Conservation (phyloP, 2,797 vertebrate genomes). For the Scolopax bukidnonensis region DNA sequence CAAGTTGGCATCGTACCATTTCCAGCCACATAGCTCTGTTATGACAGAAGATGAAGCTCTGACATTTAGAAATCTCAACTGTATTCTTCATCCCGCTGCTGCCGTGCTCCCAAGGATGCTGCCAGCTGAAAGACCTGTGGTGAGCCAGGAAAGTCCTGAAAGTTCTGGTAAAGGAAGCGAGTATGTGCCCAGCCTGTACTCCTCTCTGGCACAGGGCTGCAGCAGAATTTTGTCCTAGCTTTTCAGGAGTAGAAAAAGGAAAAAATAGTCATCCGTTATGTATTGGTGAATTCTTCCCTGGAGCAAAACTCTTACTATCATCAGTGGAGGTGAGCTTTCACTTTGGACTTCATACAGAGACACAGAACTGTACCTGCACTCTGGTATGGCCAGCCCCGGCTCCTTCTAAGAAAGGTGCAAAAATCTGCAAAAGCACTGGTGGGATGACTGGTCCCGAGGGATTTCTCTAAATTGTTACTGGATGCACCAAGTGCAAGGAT, state of each 20-base stretch:
- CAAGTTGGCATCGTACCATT: accelerated
- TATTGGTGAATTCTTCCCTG: neutral
- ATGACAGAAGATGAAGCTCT: neutral
- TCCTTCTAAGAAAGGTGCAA: neutral
- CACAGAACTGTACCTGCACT: neutral
- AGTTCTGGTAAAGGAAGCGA: neutral
- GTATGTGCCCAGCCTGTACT: neutral
- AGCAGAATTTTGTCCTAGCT: neutral
- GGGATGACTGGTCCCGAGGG: neutral
- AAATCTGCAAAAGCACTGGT: neutral
- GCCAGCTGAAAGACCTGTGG: neutral
- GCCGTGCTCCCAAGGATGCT: neutral
- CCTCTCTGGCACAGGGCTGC: neutral
- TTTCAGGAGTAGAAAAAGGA: neutral
- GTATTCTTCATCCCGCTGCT: neutral
- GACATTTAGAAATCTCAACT: neutral
- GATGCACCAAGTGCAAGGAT: neutral
- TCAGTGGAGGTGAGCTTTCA: neutral
- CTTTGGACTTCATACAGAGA: neutral
- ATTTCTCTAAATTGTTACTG: neutral
- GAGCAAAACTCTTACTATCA: neutral
- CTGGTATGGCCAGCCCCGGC: neutral
- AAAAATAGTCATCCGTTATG: neutral
- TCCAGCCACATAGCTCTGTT: neutral
- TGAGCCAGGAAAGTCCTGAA: neutral